Percentiles rank a stretch among this genome's conserved stretches.
These are phyloP conservation scores for Saimiri boliviensis DNA, from an alignment of 2,113 vertebrate species.

Conservation along the genomic window DNA sequence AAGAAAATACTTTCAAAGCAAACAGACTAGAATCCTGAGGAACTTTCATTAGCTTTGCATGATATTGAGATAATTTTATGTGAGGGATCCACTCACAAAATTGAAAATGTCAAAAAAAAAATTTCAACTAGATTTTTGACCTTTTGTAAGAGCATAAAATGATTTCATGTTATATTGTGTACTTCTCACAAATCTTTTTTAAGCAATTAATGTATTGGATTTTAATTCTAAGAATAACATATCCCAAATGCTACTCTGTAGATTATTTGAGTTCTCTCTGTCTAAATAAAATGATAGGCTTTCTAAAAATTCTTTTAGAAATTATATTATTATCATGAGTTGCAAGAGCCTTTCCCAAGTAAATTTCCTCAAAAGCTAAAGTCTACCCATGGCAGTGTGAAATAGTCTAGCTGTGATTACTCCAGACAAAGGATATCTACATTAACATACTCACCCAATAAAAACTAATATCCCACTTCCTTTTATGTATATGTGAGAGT, in stretches of 20 bases:
- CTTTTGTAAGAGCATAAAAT: not conserved
- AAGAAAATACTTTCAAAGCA: constrained; percentile 32
- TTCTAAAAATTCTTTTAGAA: not conserved
- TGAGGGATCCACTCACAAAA: not conserved
- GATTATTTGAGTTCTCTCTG: not conserved
- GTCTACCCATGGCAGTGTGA: not conserved
- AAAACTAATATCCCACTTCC: not conserved
- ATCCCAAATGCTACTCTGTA: not conserved
- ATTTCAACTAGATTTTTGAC: not conserved
- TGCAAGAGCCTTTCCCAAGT: not conserved
- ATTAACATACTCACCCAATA: not conserved
- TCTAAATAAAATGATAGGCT: not conserved
- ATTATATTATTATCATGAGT: not conserved
- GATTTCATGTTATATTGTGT: not conserved
- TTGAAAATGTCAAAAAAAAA: not conserved
- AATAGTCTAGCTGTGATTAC: not conserved
- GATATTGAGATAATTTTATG: constrained; percentile 40
- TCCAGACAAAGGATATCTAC: not conserved
- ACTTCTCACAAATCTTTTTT: constrained; percentile 17
- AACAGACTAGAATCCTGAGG: not conserved
- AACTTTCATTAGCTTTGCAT: not conserved
- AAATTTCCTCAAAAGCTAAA: not conserved
- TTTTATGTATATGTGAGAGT: not conserved
- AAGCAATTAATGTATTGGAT: not conserved
- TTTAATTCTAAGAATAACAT: not conserved